These are phyloP conservation scores for Phalloptychus januarius DNA, from an alignment of 2,797 vertebrate species.

Conservation along the genomic window DNA sequence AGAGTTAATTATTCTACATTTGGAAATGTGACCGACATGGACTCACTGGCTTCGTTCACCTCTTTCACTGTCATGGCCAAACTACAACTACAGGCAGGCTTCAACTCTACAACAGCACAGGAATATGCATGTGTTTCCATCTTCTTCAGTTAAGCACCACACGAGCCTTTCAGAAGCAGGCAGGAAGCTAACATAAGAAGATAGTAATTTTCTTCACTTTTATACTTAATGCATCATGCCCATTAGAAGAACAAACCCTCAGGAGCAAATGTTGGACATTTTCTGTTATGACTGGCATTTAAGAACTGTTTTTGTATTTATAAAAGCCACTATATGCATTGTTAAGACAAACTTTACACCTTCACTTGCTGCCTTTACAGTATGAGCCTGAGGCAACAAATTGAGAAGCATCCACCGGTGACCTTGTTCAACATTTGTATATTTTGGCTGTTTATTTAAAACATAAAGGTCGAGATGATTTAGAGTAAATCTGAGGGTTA, in stretches of 20 bases:
- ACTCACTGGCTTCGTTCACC: too few species aligned
- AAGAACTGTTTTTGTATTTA: not conserved
- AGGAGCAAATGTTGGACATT: not conserved
- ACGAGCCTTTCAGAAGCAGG: not conserved
- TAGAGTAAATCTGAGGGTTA: not conserved
- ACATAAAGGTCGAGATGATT: not conserved
- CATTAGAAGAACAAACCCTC: constrained; percentile 11
- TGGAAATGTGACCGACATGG: too few species aligned
- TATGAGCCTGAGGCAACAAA: too few species aligned
- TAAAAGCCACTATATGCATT: not conserved
- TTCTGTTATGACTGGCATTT: constrained; percentile 13
- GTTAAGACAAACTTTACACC: not conserved
- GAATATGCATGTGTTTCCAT: constrained; percentile 22
- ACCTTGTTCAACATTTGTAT: not conserved
- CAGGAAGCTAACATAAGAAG: not conserved
- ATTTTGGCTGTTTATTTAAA: not conserved
- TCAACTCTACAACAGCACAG: too few species aligned
- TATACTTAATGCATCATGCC: not conserved
- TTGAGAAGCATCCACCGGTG: not conserved
- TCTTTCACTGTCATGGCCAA: too few species aligned
- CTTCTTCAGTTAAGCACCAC: constrained; percentile 11
- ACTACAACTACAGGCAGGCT: constrained; percentile 3
- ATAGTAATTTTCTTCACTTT: constrained; percentile 19
- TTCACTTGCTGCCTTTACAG: not conserved
- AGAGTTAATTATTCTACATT: too few species aligned